Conservation (phyloP, 2,113 vertebrate species). For the Hiodon tergisus region DNA sequence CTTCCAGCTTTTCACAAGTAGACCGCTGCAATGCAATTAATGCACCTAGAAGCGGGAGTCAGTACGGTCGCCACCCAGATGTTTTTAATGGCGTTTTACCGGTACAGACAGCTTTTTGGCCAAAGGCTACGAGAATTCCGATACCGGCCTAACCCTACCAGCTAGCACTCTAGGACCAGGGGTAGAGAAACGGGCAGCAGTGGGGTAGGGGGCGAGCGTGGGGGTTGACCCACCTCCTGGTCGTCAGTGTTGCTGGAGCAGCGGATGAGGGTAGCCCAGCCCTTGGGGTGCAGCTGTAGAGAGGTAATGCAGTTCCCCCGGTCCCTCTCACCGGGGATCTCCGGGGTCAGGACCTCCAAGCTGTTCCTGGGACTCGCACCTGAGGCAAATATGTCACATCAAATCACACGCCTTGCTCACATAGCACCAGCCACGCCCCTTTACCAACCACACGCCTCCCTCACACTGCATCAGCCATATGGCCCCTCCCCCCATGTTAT, state of each 20-base stretch:
- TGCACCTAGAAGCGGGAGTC: no score
- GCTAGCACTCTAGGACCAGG: neutral
- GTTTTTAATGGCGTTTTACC: neutral
- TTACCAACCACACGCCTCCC: no score
- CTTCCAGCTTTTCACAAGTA: no score
- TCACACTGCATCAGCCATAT: no score
- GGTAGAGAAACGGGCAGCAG: neutral
- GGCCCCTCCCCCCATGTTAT: no score
- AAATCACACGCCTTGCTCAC: neutral
- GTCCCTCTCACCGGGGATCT: constrained; percentile 91
- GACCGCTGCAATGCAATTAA: no score
- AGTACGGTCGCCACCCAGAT: neutral
- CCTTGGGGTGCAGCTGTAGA: constrained; percentile 93
- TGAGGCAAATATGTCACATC: constrained; percentile 33
- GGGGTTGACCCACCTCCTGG: constrained; percentile 79
- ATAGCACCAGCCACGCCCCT: no score
- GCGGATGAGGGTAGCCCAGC: constrained; percentile 90
- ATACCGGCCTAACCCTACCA: no score
- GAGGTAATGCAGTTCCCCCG: constrained; percentile 96
- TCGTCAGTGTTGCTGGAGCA: constrained; percentile 98
- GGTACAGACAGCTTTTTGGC: neutral
- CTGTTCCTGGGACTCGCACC: constrained; percentile 90
- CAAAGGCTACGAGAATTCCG: no score
- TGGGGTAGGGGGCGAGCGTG: neutral
- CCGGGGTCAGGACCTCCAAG: constrained; percentile 92